Base-by-base conservation (phyloP, 2,113 vertebrate genomes). In the Ptilorrhoa leucosticta region DNA sequence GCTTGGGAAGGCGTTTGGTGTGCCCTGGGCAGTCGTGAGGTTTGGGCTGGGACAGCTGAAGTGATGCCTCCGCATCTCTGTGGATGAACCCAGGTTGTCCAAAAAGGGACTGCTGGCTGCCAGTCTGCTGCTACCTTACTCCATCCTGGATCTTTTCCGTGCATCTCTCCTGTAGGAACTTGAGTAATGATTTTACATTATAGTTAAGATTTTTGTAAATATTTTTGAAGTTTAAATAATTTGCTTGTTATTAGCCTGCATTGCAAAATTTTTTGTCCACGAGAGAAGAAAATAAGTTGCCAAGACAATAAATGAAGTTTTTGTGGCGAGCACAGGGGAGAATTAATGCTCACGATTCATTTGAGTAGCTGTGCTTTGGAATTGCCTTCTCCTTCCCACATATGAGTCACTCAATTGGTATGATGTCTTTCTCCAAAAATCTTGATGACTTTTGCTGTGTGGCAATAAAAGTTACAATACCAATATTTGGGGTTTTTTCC, bases 1-100 rank as follows among this genome's bases (percentile, higher is more conserved):
- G 37, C 57, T 50, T 0, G 0, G 68, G 64, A 60, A 4, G 64
- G 58, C 0, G 1, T 39, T 64, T 7, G 6, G 6, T 64, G 66
- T 2, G 1, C 53, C 57, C 57, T 22, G 76, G 72, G 76, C 83
- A 54, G 28, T 5, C 4, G 1, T 0, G 0, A 30, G 33, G 2
- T 26, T 50, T 35, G 39, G 21, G 50, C 18, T 51, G 83, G 76
- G 37, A 16, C 31, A 48, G 44, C 51, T 31, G 33, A 31, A 54
- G 33, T 0, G 8, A 4, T 54, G 30, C 15, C 70, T 53, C 44
- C 23, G 17, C 13, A 20, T 79, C 33, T 6, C 37, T 60, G 50
- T 11, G 72, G 3, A 18, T 58, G 51, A 79, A 10, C n/a, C 40
- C 3, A 2, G 8, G 4, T 6, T 81, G 50, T 57, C n/a, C 2